Conservation (phyloP, 2,113 vertebrate species). For the Cavia aperea region DNA sequence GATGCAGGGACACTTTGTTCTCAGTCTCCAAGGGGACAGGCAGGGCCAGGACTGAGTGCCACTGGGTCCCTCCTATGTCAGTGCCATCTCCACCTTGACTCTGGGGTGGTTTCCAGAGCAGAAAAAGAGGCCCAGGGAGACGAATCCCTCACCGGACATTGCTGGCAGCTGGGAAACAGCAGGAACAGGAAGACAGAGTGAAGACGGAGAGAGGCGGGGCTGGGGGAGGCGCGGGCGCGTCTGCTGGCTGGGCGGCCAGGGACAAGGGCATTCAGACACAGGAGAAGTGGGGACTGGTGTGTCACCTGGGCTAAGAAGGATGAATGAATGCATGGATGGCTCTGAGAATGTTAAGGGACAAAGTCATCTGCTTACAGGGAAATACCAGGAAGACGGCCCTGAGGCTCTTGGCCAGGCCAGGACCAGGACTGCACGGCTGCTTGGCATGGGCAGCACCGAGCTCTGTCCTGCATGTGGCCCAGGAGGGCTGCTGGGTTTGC, state of each 20-base stretch:
- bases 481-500: not conserved
- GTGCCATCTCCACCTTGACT: not conserved
- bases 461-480: not conserved
- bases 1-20: not conserved
- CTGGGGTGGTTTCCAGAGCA: not conserved
- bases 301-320: not conserved
- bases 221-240: not conserved
- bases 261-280: not conserved
- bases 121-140: not conserved
- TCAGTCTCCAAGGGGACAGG: not conserved
- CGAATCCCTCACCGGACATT: not conserved
- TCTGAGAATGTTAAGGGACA: not conserved
- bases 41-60: not conserved
- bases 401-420: not conserved
- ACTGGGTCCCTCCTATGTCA: not conserved
- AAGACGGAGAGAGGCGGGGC: not conserved
- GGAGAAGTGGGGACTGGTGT: not conserved
- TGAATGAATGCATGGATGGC: not conserved
- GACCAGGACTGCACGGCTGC: not conserved
- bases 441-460: not conserved
- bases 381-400: not conserved
- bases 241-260: not conserved
- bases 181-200: not conserved
- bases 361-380: not conserved
- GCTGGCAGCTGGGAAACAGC: not conserved